Base-by-base conservation (phyloP, 2,797 vertebrate genomes). In the Bovichtus variegatus region DNA sequence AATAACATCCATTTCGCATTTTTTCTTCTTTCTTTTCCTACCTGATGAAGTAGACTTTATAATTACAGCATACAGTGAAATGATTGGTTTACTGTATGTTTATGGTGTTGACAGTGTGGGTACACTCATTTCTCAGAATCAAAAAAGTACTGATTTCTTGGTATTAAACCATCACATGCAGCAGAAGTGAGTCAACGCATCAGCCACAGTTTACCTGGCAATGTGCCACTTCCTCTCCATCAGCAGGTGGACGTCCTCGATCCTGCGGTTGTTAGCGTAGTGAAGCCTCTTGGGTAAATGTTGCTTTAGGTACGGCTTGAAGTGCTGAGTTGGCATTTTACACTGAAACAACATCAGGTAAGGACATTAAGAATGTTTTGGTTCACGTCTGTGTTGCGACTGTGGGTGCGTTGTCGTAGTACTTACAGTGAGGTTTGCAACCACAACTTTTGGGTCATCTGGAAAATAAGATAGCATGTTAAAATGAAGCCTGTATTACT, bases 381-480 rank as follows among this genome's bases (percentile, higher is more conserved):
- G 2, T 19, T 58, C 6, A 36, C 29, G 19, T 61, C 27, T 51
- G 19, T 0, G 4, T 43, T 12, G 11, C 6, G 23, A 8, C 10
- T 5, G 43, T 23, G 34, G 46, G 9, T 21, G 13, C 12, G 18
- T 25, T 8, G 2, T 9, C 13, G 19, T 29, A 0, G 21, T 87
- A 97, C 97, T 97, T 89, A 99, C 98, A 23, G 98, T 99, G 82
- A 99, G 96, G 89, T 99, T 99, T 71, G 97, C 96, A 23, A 99
- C 96, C 66, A 99, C 96, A 54, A 92, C 91, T 89, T 96, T 96
- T 0, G 97, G 97, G 74, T 99, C 97, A 92, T 97, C 98, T 99
- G 92, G 74, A 64, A 91, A 93, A 15, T 60, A 50, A 78, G 60
- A 75, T 6, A 23, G 38, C 83, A 38, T 6, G 8, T 65, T 21